Evolutionary conservation across 2,113 vertebrate genomes (phyloP).

Genomic region (Morone saxatilis): DNA sequence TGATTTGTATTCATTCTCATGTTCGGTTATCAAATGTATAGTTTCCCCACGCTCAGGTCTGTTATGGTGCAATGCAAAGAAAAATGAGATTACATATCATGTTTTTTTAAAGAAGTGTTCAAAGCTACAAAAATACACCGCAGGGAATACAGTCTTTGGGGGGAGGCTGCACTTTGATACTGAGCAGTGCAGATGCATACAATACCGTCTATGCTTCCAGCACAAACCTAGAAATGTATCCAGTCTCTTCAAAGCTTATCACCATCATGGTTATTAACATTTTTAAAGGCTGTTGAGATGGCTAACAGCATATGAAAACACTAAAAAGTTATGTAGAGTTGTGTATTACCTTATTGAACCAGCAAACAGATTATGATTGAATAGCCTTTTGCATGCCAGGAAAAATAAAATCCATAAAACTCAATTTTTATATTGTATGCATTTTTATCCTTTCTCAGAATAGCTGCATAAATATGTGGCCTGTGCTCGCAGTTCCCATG

Average conservation of each 20-base stretch:
- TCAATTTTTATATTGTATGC: neutral
- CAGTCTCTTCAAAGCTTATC: constrained; percentile 39
- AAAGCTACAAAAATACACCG: constrained; percentile 55
- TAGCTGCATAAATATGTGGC: neutral
- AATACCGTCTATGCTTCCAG: constrained; percentile 28
- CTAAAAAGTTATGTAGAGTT: neutral
- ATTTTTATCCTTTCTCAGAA: neutral
- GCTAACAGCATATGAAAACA: neutral
- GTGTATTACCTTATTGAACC: neutral
- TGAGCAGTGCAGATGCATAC: constrained; percentile 49
- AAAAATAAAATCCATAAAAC: constrained; percentile 23
- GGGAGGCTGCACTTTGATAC: constrained; percentile 53
- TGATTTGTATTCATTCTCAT: constrained; percentile 66
- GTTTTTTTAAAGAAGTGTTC: constrained; percentile 61
- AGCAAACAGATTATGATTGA: constrained; percentile 2
- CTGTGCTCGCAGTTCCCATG: neutral
- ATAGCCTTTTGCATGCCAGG: neutral
- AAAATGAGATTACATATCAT: constrained; percentile 64
- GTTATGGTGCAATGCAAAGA: constrained; percentile 51
- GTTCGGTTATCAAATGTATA: constrained; percentile 54
- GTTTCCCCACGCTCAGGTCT: constrained; percentile 41
- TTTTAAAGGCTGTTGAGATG: constrained; percentile 1
- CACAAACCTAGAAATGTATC: constrained; percentile 18
- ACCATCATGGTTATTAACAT: constrained; percentile 6
- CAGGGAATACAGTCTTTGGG: constrained; percentile 25